Evolutionary conservation across 2,888 invertebrate species (phyloP).

Genomic region (Hofmannophila pseudospretella): DNA sequence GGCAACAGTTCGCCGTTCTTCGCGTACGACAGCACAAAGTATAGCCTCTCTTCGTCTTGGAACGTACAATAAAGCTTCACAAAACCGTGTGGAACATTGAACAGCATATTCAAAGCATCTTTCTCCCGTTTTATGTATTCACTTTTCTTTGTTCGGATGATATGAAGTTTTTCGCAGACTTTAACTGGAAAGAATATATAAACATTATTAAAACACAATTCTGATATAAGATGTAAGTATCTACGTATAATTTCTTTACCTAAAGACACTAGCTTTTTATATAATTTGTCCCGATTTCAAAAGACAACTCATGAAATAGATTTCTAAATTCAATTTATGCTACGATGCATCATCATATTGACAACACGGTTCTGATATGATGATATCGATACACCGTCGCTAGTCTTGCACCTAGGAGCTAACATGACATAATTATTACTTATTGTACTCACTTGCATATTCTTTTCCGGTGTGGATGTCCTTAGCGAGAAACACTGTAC

Average conservation of each 20-base stretch:
- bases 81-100: slow-evolving; percentile 90
- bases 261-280: too few species aligned
- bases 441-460: slow-evolving; percentile 91
- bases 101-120: slow-evolving; percentile 92
- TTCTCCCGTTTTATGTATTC: slow-evolving; percentile 96
- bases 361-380: too few species aligned
- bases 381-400: too few species aligned
- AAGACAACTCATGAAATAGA: too few species aligned
- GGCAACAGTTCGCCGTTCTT: slow-evolving; percentile 96
- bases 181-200: slow-evolving; percentile 86
- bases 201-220: background rate
- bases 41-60: slow-evolving; percentile 94
- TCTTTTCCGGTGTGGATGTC: slow-evolving; percentile 93
- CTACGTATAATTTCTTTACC: too few species aligned
- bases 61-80: slow-evolving; percentile 97
- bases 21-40: slow-evolving; percentile 97
- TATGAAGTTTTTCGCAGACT: slow-evolving; percentile 97
- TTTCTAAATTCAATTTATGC: too few species aligned
- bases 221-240: background rate
- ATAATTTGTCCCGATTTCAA: too few species aligned
- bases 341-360: too few species aligned
- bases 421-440: slow-evolving; percentile 4
- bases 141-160: slow-evolving; percentile 94
- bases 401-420: too few species aligned
- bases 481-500: slow-evolving; percentile 95